Evolutionary conservation across 1,140 invertebrate genomes (phyloP).

Genomic region (Temnothorax longispinosus): DNA sequence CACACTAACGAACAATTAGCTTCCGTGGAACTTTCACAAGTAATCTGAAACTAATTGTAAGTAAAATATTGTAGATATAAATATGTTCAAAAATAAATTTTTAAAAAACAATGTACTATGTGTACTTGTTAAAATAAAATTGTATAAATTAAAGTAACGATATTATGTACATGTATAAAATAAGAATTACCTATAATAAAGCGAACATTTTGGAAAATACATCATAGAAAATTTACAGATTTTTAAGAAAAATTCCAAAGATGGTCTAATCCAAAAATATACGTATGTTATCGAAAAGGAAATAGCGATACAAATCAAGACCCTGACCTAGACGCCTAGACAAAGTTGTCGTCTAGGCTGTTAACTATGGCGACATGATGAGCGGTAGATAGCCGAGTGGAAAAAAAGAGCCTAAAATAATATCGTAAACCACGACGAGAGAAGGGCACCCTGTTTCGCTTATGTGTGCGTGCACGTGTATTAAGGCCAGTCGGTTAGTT

Average conservation of each 20-base stretch:
- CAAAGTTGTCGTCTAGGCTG: slow-evolving; percentile 5
- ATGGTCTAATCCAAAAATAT: not conserved
- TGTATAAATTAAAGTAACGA: too few species aligned
- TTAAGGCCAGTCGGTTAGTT: slow-evolving; percentile 60
- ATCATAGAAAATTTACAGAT: not conserved
- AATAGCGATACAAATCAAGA: slow-evolving; percentile 50
- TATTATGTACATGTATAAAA: too few species aligned
- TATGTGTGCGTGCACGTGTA: slow-evolving; percentile 57
- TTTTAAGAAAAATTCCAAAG: not conserved
- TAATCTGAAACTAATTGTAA: too few species aligned
- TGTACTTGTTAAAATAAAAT: too few species aligned
- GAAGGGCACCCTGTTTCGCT: slow-evolving; percentile 18
- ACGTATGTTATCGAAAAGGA: not conserved
- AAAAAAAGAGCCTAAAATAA: slow-evolving; percentile 64
- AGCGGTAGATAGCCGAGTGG: slow-evolving; percentile 19
- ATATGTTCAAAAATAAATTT: too few species aligned
- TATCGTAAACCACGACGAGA: slow-evolving; percentile 67
- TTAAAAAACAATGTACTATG: too few species aligned
- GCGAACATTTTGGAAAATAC: too few species aligned
- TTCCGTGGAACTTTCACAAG: not conserved
- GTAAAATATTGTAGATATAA: too few species aligned
- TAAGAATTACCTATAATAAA: too few species aligned
- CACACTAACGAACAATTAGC: not conserved
- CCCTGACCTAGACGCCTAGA: slow-evolving; percentile 65
- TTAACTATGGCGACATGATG: slow-evolving; percentile 1